Evolutionary conservation across 2,888 invertebrate species (phyloP), one percentile per base, ranked within the genome.

Genomic region (Lithophane socia): DNA sequence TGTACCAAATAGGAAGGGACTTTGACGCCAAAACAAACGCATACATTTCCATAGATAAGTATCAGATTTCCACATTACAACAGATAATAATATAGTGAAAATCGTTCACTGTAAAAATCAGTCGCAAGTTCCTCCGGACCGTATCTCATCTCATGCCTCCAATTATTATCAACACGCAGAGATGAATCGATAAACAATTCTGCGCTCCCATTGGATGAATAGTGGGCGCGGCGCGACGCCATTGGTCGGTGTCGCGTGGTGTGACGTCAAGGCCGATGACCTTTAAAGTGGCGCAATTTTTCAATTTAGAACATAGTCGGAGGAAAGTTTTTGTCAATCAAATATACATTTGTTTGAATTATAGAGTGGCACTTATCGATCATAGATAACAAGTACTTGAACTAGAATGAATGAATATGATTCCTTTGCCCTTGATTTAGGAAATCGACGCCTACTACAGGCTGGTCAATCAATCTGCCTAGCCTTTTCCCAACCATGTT

Each of bases 201-300:
- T 70, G 86, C 67, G 68, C 80, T 83, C 88, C 84, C 82, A 95
- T 95, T 95, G 94, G 95, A 80, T 79, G 88, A 75, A 81, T 81
- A 71, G 86, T 90, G 91, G 93, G 93, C 92, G 92, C 93, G 93
- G 91, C 87, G 85, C 79, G 79, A 71, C 84, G 83, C 88, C 73
- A 94, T 95, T 95, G 94, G 95, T 75, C 73, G 84, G 58, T 29
- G 65, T 66, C 80, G 84, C 72, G 87, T 93, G 91, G 92, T 89
- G 86, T 92, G 93, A 92, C 92, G 92, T 91, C 92, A 94, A 93
- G 94, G 94, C 87, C 92, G 92, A 92, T 89, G 94, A 94, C 94
- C 95, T 93, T 86, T 92, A 87, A 91, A 94, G 93, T 92, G 93
- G 90, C 88, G 90, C 91, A 93, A 93, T 94, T 94, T 95, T 94